Conservation (phyloP, 2,888 invertebrate genomes). For the Sisyra terminalis region DNA sequence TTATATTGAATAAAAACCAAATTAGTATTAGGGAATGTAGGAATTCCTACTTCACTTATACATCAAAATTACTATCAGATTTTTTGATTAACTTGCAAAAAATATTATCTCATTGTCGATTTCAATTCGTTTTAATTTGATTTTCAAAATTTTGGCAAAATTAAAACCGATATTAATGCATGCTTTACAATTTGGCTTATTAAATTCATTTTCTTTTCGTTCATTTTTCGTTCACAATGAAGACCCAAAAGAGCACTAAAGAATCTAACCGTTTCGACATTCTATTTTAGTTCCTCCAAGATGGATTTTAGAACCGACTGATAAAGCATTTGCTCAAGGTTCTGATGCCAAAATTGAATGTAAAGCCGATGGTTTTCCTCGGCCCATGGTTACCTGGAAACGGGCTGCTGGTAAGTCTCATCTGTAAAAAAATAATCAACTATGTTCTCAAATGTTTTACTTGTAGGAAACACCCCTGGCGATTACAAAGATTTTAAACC, state of each 20-base stretch:
- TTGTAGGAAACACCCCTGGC: slow-evolving; percentile 72
- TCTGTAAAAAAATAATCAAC: neutral
- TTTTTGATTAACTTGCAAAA: slow-evolving; percentile 1
- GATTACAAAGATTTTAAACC: slow-evolving; percentile 87
- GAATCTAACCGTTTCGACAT: slow-evolving; percentile 10
- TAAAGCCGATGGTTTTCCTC: slow-evolving; percentile 91
- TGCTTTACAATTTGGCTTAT: slow-evolving; percentile 1
- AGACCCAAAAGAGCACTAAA: slow-evolving; percentile 11
- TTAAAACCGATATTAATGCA: neutral
- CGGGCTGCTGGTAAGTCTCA: slow-evolving; percentile 69
- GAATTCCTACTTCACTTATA: too few species aligned
- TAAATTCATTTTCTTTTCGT: neutral
- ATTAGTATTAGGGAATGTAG: too few species aligned
- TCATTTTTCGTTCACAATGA: neutral
- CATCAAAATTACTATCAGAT: neutral
- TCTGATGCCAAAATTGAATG: slow-evolving; percentile 89
- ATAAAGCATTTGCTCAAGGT: slow-evolving; percentile 89
- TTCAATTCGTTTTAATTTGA: neutral
- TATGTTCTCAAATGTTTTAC: neutral
- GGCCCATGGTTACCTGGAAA: slow-evolving; percentile 89
- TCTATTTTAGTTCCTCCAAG: slow-evolving; percentile 75
- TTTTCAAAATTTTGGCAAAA: neutral
- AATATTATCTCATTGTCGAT: neutral
- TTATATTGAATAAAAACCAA: too few species aligned
- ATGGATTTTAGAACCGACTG: slow-evolving; percentile 89